A percentile compares a stretch with the other conserved stretches of the same genome.
phyloP scores from a whole-genome alignment of 35 echinoderm and acorn worm genomes.

The Apostichopus parvimensis region DNA sequence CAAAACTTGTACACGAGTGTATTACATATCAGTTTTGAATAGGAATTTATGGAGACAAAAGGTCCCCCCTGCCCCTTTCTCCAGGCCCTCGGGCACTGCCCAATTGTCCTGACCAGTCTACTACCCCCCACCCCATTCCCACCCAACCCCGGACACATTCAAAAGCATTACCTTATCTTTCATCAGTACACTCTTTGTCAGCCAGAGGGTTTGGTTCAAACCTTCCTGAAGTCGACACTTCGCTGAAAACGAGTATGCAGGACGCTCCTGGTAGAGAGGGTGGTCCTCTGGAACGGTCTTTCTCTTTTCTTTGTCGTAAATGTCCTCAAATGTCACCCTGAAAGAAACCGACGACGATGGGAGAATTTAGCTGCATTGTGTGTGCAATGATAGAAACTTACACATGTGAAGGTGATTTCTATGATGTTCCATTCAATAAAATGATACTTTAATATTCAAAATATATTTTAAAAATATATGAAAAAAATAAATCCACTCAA shows the following conservation, averaged over 20 bases:
- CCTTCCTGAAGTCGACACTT: constrained; percentile 65
- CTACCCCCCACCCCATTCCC: not conserved
- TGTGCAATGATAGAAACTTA: too few species aligned
- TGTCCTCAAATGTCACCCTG: not conserved
- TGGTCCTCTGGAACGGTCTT: not conserved
- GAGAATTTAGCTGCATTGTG: not conserved
- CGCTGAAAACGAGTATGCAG: constrained; percentile 57
- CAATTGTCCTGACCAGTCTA: too few species aligned
- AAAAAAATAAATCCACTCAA: too few species aligned
- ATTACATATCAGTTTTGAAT: too few species aligned
- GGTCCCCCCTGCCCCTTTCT: too few species aligned
- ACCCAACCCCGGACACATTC: not conserved
- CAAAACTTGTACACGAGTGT: too few species aligned
- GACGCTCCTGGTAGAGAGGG: constrained; percentile 58
- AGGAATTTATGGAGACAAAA: too few species aligned
- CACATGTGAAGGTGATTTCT: too few species aligned
- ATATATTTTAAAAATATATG: too few species aligned
- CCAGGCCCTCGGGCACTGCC: too few species aligned
- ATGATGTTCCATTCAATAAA: too few species aligned
- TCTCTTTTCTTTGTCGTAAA: not conserved
- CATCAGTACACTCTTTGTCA: constrained; percentile 85
- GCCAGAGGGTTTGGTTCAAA: constrained; percentile 76
- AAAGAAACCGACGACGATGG: not conserved
- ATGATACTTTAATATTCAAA: too few species aligned
- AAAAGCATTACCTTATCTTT: constrained; percentile 63